A percentile compares a stretch with the other conserved stretches of the same genome.
Conservation (phyloP, 2,113 vertebrate genomes). For the Pterocles orientalis region DNA sequence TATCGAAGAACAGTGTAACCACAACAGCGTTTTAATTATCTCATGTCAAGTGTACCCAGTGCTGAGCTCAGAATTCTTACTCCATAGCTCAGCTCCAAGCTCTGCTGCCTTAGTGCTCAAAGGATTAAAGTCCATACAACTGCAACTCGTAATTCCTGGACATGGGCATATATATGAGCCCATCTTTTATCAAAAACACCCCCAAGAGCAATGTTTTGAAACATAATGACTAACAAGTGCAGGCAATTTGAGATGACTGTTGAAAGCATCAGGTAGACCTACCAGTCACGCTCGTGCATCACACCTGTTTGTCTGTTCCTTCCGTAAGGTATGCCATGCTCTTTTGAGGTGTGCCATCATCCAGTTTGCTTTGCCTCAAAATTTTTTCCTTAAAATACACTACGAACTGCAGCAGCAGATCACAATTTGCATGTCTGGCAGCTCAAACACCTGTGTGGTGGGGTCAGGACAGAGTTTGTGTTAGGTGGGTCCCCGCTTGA, state of each 20-base stretch:
- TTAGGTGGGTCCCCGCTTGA: neutral
- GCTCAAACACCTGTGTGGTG: neutral
- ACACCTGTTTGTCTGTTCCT: neutral
- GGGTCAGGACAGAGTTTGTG: neutral
- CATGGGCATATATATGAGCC: too few species aligned
- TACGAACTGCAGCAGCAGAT: rapidly evolving
- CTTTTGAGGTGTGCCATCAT: neutral
- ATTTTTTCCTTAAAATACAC: neutral
- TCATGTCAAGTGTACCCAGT: neutral
- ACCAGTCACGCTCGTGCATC: rapidly evolving
- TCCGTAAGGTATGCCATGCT: rapidly evolving
- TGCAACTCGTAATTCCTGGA: neutral
- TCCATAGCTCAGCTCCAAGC: neutral
- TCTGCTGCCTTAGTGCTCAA: neutral
- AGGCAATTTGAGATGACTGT: neutral
- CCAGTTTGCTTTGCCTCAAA: neutral
- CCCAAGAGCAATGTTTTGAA: neutral
- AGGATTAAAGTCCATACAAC: neutral
- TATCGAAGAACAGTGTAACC: neutral
- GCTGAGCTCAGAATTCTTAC: neutral
- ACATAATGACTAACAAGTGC: neutral
- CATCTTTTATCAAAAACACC: neutral
- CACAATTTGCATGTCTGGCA: neutral
- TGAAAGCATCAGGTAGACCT: neutral
- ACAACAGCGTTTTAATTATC: neutral